phyloP scores from a whole-genome alignment of 2,888 invertebrate genomes.

The Diaperis boleti region DNA sequence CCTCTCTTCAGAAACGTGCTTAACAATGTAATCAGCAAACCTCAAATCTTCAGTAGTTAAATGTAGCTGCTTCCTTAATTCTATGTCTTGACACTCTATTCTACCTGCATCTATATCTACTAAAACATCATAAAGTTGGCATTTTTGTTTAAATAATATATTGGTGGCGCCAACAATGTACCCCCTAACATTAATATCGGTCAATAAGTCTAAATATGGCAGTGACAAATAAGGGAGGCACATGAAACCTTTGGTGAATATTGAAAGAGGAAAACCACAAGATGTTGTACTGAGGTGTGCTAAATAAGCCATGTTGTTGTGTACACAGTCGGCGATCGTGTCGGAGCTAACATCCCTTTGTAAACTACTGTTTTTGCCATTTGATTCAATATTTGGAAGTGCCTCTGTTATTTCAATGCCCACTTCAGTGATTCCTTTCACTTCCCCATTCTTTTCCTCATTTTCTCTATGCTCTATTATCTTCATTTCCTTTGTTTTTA shows the following conservation, averaged over 20 bases:
- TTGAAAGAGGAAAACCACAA: constrained; percentile 84
- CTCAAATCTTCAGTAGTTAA: constrained; percentile 95
- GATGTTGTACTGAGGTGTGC: constrained; percentile 77
- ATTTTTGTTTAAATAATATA: constrained; percentile 96
- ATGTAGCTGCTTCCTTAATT: constrained; percentile 84
- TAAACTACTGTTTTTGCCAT: constrained; percentile 67
- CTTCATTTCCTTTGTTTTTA: constrained; percentile 34
- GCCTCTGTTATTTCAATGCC: constrained; percentile 64
- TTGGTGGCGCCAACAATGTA: constrained; percentile 98
- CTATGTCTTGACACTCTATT: constrained; percentile 84
- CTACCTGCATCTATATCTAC: constrained; percentile 89
- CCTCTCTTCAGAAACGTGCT: constrained; percentile 74
- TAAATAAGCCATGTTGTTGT: constrained; percentile 73
- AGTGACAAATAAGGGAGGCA: constrained; percentile 96
- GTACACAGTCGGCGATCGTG: constrained; percentile 70
- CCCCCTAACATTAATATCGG: constrained; percentile 87
- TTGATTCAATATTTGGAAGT: constrained; percentile 42
- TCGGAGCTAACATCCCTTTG: constrained; percentile 80
- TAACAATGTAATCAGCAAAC: constrained; percentile 93
- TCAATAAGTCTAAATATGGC: constrained; percentile 92
- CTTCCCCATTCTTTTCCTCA: constrained; percentile 48
- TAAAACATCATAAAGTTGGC: constrained; percentile 91
- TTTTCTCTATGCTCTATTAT: constrained; percentile 40
- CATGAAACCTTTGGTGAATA: constrained; percentile 92
- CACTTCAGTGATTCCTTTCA: constrained; percentile 54